Evolutionary conservation across 2,113 vertebrate species (phyloP), one percentile per base, ranked within the genome.

Genomic region (Recurvirostra avosetta): DNA sequence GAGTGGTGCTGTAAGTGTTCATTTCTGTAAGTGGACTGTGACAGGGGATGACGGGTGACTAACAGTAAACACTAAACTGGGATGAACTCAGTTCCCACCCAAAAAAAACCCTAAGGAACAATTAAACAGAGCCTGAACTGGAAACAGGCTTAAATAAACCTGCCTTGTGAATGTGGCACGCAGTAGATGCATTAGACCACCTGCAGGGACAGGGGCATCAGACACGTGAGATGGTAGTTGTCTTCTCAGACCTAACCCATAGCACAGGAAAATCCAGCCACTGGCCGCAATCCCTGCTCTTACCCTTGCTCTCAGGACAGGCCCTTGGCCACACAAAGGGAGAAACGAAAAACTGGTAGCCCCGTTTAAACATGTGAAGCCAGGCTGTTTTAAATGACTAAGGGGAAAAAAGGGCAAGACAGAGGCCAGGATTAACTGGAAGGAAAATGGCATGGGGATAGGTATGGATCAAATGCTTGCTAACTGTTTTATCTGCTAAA

Each of bases 11-110:
- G 0, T 4, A 14, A 58, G 4, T 15, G n/a, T 62, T 72, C 43
- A 4, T 78, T 87, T 34, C 55, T 47, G 0, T 8, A 20, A 38
- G 43, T 3, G 18, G 45, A 5, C 12, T 8, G 13, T 27, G n/a
- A 16, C 8, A n/a, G 61, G 27, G n/a, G 12, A 23, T 27, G 30
- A 2, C 14, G 55, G n/a, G 17, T 49, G 74, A 29, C 20, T 41
- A 52, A 5, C 40, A 50, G 56, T 26, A 65, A 38, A 9, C 53
- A 10, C 13, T 11, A 1, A 67, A 68, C 7, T 27, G 52, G 7
- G 15, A 32, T 45, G 40, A 72, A 17, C 58, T 56, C 25, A 29
- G 36, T 25, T 72, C 32, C 52, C 36, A 43, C 6, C 20, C 16
- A 17, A 32, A 59, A 41, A 38, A 11, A 11, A 7, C 8, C 29